phyloP scores from a whole-genome alignment of 2,888 invertebrate species.

The Uloborus plumipes region DNA sequence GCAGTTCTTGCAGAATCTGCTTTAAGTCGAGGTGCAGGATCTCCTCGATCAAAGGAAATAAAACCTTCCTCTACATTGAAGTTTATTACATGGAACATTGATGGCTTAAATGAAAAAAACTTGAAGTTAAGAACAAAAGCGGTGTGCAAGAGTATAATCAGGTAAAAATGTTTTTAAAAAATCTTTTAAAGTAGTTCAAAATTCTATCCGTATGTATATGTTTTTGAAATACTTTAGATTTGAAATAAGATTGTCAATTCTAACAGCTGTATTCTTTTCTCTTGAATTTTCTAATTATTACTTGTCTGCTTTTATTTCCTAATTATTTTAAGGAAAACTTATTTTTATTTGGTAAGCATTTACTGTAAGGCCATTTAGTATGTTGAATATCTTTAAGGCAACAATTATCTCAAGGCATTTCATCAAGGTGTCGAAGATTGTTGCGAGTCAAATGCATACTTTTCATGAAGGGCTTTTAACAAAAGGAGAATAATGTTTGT shows the following conservation, averaged over 20 bases:
- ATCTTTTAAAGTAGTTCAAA: not conserved
- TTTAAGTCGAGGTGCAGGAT: conserved; percentile 1
- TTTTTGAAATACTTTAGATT: not conserved
- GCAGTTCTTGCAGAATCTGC: conserved; percentile 54
- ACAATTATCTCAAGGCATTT: no score
- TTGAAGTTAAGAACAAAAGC: conserved; percentile 74
- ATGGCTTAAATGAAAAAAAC: conserved; percentile 75
- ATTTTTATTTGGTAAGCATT: no score
- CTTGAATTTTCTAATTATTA: no score
- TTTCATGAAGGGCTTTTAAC: no score
- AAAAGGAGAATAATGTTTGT: no score
- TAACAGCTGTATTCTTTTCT: no score
- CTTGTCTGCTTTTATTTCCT: no score
- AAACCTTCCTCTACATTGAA: conserved; percentile 68
- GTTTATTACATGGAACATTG: conserved; percentile 76
- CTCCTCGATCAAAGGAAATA: not conserved
- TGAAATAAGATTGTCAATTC: not conserved
- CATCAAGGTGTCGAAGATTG: no score
- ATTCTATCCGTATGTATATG: not conserved
- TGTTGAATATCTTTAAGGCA: no score
- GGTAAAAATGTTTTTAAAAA: conserved; percentile 66
- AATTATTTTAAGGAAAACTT: no score
- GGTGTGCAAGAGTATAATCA: conserved; percentile 73
- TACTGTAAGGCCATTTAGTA: no score
- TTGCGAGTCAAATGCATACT: no score